Base-by-base conservation (phyloP, 2,113 vertebrate species). In the Pteropus alecto region DNA sequence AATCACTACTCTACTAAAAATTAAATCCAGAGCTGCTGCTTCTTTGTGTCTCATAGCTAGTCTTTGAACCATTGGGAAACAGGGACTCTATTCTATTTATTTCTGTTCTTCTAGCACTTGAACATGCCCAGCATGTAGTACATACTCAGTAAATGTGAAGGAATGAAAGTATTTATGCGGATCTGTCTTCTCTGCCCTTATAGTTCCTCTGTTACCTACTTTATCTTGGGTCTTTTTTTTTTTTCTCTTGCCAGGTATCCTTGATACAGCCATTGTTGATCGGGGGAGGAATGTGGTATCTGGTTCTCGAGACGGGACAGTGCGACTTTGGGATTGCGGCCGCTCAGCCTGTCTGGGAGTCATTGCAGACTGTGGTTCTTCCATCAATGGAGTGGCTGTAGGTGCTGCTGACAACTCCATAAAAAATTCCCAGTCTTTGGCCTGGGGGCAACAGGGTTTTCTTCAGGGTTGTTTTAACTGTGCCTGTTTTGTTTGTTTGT, bases 251-350 rank as follows among this genome's bases (percentile, higher is more conserved):
- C 14, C 96, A 99, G 99, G 99, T 61, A 96, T 99, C 95, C 90
- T 99, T 93, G 99, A 99, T 96, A 98, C 98, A 76, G 98, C 98
- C 86, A 98, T 99, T 7, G 98, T 99, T 97, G 99, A 99, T 10
- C 97, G 98, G 3, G 99, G 99, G 0, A 98, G 98, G 19, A 99
- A 99, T 0, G 98, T 99, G 7, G 74, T 99, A 3, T 99, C 99
- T 86, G 98, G 97, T 96, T 99, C 99, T 22, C 93, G 99, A 65
- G 99, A 99, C 0, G 99, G 99, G 71, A 99, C 98, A 0, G 98
- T 98, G 9, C 97, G 98, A 6, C 98, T 99, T 63, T 99, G 99
- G 99, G 99, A 99, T 82, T 99, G 99, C 1, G 99, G 99, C 1
- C 98, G 97, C 21, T 98, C 98, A 0, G 41, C 98, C 79, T 99